Evolutionary conservation across 2,113 vertebrate species (phyloP).

Genomic region (Gallinago paraguaiae): DNA sequence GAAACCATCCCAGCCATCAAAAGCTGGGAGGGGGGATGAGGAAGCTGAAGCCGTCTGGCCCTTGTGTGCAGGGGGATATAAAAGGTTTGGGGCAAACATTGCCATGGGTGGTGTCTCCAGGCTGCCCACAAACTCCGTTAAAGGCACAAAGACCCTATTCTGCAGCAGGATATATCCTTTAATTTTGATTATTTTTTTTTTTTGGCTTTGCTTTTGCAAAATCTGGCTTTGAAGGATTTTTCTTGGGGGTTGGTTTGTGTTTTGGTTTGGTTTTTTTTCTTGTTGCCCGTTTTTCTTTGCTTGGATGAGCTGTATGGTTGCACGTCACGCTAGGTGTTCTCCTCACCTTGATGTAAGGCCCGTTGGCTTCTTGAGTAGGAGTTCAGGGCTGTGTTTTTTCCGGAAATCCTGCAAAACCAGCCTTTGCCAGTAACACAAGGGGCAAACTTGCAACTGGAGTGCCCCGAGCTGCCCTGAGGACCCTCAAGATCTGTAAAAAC

Average conservation of each 20-base stretch:
- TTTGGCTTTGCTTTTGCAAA: not conserved
- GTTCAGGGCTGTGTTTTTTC: not conserved
- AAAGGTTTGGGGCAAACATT: not conserved
- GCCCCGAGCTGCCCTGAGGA: rapidly evolving
- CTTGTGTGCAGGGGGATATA: not conserved
- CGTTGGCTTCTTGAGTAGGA: rapidly evolving
- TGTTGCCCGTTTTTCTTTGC: not conserved
- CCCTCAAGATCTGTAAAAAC: not conserved
- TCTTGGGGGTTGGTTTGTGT: not conserved
- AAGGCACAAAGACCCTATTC: not conserved
- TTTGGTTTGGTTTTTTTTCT: not conserved
- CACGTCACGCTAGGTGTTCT: not conserved
- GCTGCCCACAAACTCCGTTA: not conserved
- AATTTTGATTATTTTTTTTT: not conserved
- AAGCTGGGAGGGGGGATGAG: not conserved
- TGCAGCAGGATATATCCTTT: not conserved
- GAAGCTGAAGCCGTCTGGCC: not conserved
- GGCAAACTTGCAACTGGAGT: not conserved
- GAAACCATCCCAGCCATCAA: not conserved
- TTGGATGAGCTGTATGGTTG: not conserved
- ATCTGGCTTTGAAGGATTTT: not conserved
- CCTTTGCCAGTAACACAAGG: not conserved
- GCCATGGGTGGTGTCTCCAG: not conserved
- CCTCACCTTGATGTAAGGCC: not conserved
- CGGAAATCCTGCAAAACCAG: not conserved